Evolutionary conservation across 2,797 vertebrate species (phyloP).

Genomic region (Myiotriccus ornatus): DNA sequence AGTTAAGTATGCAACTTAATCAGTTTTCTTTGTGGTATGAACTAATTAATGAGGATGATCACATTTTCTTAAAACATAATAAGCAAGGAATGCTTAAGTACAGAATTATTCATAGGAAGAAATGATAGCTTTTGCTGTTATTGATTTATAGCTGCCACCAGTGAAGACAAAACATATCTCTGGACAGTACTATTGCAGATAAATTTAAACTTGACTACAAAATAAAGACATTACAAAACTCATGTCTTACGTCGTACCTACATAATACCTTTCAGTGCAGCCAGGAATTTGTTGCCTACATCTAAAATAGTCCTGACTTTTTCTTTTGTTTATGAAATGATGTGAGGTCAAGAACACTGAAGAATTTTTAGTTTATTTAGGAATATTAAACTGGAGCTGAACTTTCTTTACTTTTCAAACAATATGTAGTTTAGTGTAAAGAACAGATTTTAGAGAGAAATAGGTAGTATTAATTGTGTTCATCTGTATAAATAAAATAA

Average conservation of each 20-base stretch:
- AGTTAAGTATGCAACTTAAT: not conserved
- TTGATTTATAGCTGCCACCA: not conserved
- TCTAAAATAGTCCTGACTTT: not conserved
- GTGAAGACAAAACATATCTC: not conserved
- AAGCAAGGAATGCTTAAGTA: not conserved
- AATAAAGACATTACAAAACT: not conserved
- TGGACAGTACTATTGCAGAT: not conserved
- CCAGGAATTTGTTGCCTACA: not conserved
- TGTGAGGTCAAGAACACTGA: not conserved
- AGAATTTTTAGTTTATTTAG: not conserved
- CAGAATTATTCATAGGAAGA: not conserved
- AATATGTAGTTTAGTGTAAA: not conserved
- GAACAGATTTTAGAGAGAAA: not conserved
- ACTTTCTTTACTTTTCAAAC: not conserved
- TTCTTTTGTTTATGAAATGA: not conserved
- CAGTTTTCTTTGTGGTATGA: not conserved
- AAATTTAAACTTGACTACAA: not conserved
- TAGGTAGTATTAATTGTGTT: not conserved
- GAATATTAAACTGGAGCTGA: not conserved
- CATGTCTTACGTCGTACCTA: not conserved
- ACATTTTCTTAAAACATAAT: not conserved
- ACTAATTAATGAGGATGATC: not conserved
- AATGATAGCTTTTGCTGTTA: not conserved
- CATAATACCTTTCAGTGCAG: not conserved
- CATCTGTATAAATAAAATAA: not conserved